phyloP scores from a whole-genome alignment of 2,113 vertebrate species.

The Accipiter cooperii region DNA sequence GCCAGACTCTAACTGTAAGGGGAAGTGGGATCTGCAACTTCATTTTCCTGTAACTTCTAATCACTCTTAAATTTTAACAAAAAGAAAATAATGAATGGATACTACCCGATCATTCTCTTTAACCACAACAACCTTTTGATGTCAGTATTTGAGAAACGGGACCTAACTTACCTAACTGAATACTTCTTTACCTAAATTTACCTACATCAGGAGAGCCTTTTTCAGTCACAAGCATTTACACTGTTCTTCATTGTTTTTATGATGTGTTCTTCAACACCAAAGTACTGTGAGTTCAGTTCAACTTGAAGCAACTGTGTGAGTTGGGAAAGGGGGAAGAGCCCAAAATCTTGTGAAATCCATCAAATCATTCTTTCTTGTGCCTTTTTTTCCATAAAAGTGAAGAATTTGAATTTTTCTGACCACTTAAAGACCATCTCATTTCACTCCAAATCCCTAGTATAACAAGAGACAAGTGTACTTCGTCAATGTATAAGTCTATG shows the following conservation, averaged over 20 bases:
- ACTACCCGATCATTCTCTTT: not conserved
- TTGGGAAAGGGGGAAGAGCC: not conserved
- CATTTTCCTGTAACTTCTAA: not conserved
- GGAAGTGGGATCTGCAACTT: not conserved
- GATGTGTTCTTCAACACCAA: slow-evolving; percentile 14
- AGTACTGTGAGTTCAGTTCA: not conserved
- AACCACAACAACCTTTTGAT: not conserved
- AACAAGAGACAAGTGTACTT: not conserved
- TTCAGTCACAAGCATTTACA: slow-evolving; percentile 36
- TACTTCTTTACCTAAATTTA: slow-evolving; percentile 4
- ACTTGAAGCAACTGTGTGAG: slow-evolving; percentile 54
- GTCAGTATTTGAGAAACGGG: not conserved
- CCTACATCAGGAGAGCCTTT: slow-evolving; percentile 10
- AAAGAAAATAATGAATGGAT: slow-evolving; percentile 27
- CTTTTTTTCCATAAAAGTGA: slow-evolving; percentile 62
- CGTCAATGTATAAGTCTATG: not conserved
- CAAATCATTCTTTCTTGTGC: slow-evolving; percentile 55
- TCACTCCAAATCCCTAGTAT: slow-evolving; percentile 37
- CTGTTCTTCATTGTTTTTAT: not conserved
- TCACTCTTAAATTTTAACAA: not conserved
- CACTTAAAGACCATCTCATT: slow-evolving; percentile 41
- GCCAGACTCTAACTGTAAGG: not conserved
- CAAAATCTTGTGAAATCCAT: slow-evolving; percentile 38
- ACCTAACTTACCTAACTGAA: slow-evolving; percentile 47
- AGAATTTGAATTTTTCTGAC: slow-evolving; percentile 59